A percentile compares a stretch with the other conserved stretches of the same genome.
phyloP scores from a whole-genome alignment of 2,113 vertebrate genomes.

The Malaclemys terrapin region DNA sequence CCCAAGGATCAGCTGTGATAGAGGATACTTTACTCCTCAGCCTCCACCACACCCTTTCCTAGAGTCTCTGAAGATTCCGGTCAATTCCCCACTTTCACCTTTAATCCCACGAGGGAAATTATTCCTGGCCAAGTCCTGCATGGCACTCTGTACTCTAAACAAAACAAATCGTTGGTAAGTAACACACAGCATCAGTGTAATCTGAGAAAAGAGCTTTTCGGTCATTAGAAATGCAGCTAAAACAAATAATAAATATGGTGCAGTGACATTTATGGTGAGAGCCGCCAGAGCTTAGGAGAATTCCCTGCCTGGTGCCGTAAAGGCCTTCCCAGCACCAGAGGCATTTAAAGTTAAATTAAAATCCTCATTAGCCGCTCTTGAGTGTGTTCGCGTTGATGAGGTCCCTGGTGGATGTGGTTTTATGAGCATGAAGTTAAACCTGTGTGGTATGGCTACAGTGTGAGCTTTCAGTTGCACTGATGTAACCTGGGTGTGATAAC shows the following conservation, averaged over 20 bases:
- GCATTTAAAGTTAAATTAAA: constrained; percentile 68
- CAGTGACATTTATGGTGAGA: constrained; percentile 73
- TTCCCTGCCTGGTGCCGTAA: constrained; percentile 65
- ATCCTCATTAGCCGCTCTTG: constrained; percentile 62
- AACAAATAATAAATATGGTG: constrained; percentile 70
- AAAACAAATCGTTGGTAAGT: constrained; percentile 57
- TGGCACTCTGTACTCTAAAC: constrained; percentile 41
- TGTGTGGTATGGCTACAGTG: constrained; percentile 65
- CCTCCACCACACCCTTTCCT: background rate
- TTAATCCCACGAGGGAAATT: constrained; percentile 33
- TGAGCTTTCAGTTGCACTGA: constrained; percentile 67
- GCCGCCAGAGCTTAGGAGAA: constrained; percentile 42
- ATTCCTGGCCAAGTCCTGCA: constrained; percentile 43
- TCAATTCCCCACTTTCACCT: background rate
- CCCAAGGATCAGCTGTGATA: constrained; percentile 32
- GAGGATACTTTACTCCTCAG: constrained; percentile 40
- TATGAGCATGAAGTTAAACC: constrained; percentile 63
- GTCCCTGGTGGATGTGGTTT: constrained; percentile 65
- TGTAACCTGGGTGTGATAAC: constrained; percentile 44
- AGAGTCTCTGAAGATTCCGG: background rate
- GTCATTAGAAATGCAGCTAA: constrained; percentile 70
- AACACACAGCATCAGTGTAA: constrained; percentile 51
- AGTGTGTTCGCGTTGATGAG: constrained; percentile 66
- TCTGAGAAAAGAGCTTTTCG: constrained; percentile 54
- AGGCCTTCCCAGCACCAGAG: constrained; percentile 62